Percentiles rank a stretch among this genome's conserved stretches.
Conservation (phyloP, 92 coral and sea anemone genomes). For the Zoanthus gigantus region DNA sequence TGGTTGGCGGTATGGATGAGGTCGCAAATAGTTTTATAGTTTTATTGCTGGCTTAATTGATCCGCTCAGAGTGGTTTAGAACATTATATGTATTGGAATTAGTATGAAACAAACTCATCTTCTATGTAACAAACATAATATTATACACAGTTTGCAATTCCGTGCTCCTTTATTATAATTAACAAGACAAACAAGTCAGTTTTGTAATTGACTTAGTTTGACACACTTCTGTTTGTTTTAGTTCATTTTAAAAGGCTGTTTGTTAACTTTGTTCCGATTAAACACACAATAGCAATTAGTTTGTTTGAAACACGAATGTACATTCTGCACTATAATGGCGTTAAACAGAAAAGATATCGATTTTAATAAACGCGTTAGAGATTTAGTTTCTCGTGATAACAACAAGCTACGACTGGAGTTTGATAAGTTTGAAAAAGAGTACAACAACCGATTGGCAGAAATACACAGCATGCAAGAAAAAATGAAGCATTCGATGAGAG, state of each 20-base stretch:
- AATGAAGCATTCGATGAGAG: conserved; percentile 82
- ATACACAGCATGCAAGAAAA: conserved; percentile 86
- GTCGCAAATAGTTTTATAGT: too few relatives aligned
- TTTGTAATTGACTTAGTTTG: not conserved
- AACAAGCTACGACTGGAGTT: conserved; percentile 65
- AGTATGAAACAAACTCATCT: too few relatives aligned
- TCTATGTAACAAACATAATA: too few relatives aligned
- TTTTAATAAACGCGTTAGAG: conserved; percentile 84
- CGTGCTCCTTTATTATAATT: too few relatives aligned
- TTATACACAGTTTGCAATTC: not conserved
- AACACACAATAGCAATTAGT: conserved; percentile 5
- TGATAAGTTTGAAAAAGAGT: conserved; percentile 76
- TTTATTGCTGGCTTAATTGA: too few relatives aligned
- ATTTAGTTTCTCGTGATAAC: conserved; percentile 77
- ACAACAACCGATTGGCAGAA: conserved; percentile 79
- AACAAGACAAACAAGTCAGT: too few relatives aligned
- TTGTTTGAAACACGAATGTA: not conserved
- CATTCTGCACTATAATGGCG: conserved; percentile 39
- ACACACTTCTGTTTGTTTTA: conserved; percentile 8
- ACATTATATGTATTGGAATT: too few relatives aligned
- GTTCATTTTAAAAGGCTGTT: conserved; percentile 2
- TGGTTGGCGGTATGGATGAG: too few relatives aligned
- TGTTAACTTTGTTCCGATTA: not conserved
- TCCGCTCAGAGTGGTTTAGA: too few relatives aligned
- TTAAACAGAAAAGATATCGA: conserved; percentile 63